A percentile compares a stretch with the other conserved stretches of the same genome.
phyloP scores from a whole-genome alignment of 2,113 vertebrate genomes.

The Phoxinus phoxinus region DNA sequence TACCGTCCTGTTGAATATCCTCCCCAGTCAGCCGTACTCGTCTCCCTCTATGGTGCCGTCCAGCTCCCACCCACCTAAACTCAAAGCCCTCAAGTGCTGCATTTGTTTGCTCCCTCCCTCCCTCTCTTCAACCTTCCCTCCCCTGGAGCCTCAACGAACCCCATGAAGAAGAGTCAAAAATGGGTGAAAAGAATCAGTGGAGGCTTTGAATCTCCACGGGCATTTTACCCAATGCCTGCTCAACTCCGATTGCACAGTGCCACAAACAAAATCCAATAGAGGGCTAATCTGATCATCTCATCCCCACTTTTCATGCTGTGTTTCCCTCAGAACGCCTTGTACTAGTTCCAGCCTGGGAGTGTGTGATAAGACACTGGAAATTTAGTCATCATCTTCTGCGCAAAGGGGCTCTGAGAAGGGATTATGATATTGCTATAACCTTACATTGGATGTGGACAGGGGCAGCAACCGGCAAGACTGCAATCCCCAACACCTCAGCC shows the following conservation, averaged over 20 bases:
- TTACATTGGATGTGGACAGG: conserved; percentile 92
- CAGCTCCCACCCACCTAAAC: conserved; percentile 77
- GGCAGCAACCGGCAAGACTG: conserved; percentile 75
- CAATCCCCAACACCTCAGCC: conserved; percentile 75
- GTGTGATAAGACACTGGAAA: conserved; percentile 99
- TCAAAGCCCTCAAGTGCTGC: conserved; percentile 79
- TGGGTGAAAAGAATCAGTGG: conserved; percentile 77
- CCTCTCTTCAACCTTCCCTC: conserved; percentile 45
- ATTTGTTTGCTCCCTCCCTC: conserved; percentile 68
- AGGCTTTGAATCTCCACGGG: conserved; percentile 82
- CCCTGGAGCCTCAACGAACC: conserved; percentile 62
- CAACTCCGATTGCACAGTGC: conserved; percentile 84
- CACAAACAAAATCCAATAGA: conserved; percentile 89
- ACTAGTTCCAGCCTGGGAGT: conserved; percentile 93
- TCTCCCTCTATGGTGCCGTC: conserved; percentile 77
- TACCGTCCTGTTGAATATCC: conserved; percentile 71
- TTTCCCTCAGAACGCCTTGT: conserved; percentile 87
- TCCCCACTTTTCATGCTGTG: conserved; percentile 93
- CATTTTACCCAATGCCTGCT: conserved; percentile 85
- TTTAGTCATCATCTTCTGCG: conserved; percentile 93
- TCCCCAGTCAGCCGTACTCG: conserved; percentile 76
- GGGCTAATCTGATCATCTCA: conserved; percentile 93
- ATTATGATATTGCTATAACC: conserved; percentile 96
- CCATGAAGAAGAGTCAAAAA: conserved; percentile 50
- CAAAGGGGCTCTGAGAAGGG: conserved; percentile 89